Evolutionary conservation across 2,888 invertebrate species (phyloP).

Genomic region (Philaethria dido): DNA sequence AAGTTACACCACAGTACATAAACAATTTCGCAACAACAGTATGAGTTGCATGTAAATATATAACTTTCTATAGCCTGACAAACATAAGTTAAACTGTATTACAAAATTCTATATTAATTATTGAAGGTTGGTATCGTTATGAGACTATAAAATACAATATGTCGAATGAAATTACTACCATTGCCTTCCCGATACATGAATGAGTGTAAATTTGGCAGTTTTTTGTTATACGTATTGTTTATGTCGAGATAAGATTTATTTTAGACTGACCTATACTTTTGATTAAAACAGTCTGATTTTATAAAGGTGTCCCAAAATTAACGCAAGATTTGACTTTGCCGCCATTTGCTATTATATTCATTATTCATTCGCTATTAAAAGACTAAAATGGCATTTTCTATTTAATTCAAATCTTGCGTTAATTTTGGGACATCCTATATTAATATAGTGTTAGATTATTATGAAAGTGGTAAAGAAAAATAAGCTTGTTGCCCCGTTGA

Average conservation of each 20-base stretch:
- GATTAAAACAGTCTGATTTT: too few species aligned
- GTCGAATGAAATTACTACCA: not conserved
- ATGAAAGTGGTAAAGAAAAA: too few species aligned
- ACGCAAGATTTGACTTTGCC: too few species aligned
- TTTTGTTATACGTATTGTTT: not conserved
- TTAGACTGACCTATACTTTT: too few species aligned
- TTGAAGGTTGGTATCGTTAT: slow-evolving; percentile 2
- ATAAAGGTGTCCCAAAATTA: too few species aligned
- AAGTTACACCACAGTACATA: slow-evolving; percentile 22
- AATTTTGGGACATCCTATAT: too few species aligned
- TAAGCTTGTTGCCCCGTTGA: too few species aligned
- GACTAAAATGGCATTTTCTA: too few species aligned
- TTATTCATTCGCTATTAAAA: too few species aligned
- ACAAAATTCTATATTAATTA: slow-evolving; percentile 12
- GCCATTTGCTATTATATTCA: too few species aligned
- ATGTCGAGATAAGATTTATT: not conserved
- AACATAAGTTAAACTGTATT: slow-evolving; percentile 18
- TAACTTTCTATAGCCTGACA: slow-evolving; percentile 31
- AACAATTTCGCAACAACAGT: slow-evolving; percentile 11
- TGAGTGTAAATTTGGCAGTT: not conserved
- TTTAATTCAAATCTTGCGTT: too few species aligned
- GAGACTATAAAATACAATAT: not conserved
- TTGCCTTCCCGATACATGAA: not conserved
- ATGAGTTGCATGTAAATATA: slow-evolving; percentile 24
- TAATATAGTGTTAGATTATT: too few species aligned